Evolutionary conservation across 2,113 vertebrate genomes (phyloP).

Genomic region (Gallinago paraguaiae): DNA sequence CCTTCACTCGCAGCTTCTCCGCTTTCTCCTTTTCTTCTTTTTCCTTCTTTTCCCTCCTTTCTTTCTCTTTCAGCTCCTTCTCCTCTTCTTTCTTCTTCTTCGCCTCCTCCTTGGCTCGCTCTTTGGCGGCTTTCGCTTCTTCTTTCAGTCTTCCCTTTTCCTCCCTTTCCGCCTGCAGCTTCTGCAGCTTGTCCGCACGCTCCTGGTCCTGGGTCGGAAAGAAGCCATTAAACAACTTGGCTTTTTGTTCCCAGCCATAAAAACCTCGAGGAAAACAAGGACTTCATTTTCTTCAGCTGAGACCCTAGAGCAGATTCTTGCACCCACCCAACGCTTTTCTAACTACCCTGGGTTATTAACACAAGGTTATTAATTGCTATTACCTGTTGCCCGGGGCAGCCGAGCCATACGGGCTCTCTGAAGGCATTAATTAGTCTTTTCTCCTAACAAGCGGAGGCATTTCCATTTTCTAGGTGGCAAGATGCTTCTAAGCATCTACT

Average conservation of each 20-base stretch:
- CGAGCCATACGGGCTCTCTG: background rate
- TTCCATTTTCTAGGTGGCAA: background rate
- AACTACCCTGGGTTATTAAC: background rate
- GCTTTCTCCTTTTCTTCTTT: constrained; percentile 84
- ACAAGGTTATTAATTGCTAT: background rate
- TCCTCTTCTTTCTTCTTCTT: constrained; percentile 87
- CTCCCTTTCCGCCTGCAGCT: constrained; percentile 78
- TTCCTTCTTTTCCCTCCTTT: constrained; percentile 80
- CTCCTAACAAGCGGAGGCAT: background rate
- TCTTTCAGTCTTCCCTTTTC: constrained; percentile 85
- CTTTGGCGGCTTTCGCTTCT: constrained; percentile 75
- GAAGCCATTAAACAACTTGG: background rate
- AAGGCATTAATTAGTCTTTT: background rate
- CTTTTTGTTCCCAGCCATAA: fast-evolving
- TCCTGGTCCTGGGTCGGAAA: constrained; percentile 74
- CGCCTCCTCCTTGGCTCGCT: constrained; percentile 85
- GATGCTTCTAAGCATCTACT: background rate
- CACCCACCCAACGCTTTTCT: fast-evolving
- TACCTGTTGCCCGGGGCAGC: too few relatives aligned
- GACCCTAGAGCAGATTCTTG: background rate
- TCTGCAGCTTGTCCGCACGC: constrained; percentile 77
- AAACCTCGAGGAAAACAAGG: fast-evolving
- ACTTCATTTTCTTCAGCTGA: fast-evolving
- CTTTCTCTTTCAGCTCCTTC: constrained; percentile 88
- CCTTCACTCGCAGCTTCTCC: constrained; percentile 86